A percentile compares a stretch with the other conserved stretches of the same genome.
These are phyloP conservation scores for Holcopasites calliopsidis DNA, from an alignment of 1,140 invertebrate species.

Conservation along the genomic window DNA sequence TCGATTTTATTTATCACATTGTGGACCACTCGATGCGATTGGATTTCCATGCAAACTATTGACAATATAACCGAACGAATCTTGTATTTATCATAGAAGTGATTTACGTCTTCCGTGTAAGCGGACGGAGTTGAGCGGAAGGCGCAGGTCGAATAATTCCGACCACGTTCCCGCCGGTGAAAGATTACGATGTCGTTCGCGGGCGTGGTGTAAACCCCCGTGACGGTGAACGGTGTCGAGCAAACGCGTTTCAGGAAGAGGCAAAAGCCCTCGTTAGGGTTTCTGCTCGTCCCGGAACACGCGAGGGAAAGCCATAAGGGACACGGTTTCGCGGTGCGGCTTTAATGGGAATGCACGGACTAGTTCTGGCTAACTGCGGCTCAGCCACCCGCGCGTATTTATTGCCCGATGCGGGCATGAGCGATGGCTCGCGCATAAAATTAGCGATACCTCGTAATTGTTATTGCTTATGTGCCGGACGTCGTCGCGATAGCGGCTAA, in stretches of 20 bases:
- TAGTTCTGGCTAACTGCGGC: conserved; percentile 53
- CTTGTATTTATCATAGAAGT: too few species aligned
- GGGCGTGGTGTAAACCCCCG: conserved; percentile 14
- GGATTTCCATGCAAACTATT: too few species aligned
- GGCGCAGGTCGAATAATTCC: background rate
- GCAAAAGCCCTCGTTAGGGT: conserved; percentile 5
- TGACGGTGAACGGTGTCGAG: conserved; percentile 57
- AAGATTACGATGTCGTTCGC: conserved; percentile 6
- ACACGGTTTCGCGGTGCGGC: conserved; percentile 59
- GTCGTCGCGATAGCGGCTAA: conserved; percentile 40
- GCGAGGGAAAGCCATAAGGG: conserved; percentile 27
- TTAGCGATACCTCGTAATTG: conserved; percentile 75
- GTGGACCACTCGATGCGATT: too few species aligned
- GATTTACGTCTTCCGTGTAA: too few species aligned
- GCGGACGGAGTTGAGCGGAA: too few species aligned
- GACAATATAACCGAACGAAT: too few species aligned
- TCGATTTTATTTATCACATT: too few species aligned
- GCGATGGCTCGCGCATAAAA: conserved; percentile 72
- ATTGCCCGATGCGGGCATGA: conserved; percentile 53
- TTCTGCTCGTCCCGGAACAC: background rate
- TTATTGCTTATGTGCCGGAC: conserved; percentile 71
- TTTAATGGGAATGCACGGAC: conserved; percentile 62
- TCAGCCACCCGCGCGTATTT: conserved; percentile 54
- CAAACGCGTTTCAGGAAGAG: conserved; percentile 4
- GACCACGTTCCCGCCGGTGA: background rate